A percentile compares a stretch with the other conserved stretches of the same genome.
Evolutionary conservation across 1,140 invertebrate genomes (phyloP).

Genomic region (Stegodyphus mimosarum): DNA sequence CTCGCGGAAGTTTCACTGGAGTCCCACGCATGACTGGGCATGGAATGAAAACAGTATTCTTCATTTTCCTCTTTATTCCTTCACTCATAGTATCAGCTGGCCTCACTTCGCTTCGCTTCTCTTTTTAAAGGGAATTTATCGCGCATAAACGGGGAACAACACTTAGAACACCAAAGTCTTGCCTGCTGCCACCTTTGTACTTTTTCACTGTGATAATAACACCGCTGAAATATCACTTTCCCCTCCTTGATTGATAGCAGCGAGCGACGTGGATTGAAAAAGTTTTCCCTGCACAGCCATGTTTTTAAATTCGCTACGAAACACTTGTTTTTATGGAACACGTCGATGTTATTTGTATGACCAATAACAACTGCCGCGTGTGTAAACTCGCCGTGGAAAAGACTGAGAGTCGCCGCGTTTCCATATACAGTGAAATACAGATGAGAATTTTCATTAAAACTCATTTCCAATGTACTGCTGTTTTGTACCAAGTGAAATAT

Average conservation of each 20-base stretch:
- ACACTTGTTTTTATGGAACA: not conserved
- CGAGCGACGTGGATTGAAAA: slow-evolving; percentile 22
- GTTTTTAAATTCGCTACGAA: not conserved
- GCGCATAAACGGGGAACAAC: not conserved
- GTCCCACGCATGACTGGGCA: slow-evolving; percentile 18
- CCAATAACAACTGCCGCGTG: slow-evolving; percentile 1
- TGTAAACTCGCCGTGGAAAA: not conserved
- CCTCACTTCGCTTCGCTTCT: not conserved
- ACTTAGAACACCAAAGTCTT: not conserved
- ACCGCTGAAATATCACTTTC: not conserved
- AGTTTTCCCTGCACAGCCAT: not conserved
- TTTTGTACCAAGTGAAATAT: slow-evolving; percentile 12
- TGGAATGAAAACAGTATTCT: slow-evolving; percentile 46
- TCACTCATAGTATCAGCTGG: not conserved
- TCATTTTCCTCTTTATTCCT: not conserved
- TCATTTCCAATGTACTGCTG: slow-evolving; percentile 16
- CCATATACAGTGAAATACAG: no score
- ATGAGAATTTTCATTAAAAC: no score
- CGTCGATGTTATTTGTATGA: not conserved
- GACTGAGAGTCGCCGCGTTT: no score
- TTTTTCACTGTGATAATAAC: slow-evolving; percentile 13
- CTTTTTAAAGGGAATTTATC: slow-evolving; percentile 4
- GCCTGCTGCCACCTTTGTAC: slow-evolving; percentile 42
- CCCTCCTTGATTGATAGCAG: slow-evolving; percentile 30
- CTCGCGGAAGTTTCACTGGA: slow-evolving; percentile 29